Evolutionary conservation across 23 tunicate genomes (phyloP).

Genomic region (Halocynthia roretzi): DNA sequence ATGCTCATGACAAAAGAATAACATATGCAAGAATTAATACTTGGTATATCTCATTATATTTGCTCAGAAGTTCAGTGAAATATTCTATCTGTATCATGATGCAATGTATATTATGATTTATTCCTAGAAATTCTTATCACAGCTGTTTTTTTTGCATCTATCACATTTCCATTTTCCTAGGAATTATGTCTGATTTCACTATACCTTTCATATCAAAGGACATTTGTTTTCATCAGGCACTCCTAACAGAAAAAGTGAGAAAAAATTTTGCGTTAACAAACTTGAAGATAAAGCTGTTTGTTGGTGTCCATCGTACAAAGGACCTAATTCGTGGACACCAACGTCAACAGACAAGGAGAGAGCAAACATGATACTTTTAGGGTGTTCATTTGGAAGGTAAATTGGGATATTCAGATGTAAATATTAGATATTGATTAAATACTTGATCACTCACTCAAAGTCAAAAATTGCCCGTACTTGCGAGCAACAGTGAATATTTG

Average conservation of each 20-base stretch:
- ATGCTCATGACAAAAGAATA: no score
- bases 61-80: no score
- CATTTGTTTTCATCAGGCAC: background rate
- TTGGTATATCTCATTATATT: no score
- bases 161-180: background rate
- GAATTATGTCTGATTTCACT: background rate
- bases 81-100: no score
- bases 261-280: conserved; percentile 37
- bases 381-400: conserved; percentile 68
- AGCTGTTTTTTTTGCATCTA: background rate
- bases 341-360: conserved; percentile 46
- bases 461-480: no score
- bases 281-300: conserved; percentile 59
- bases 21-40: no score
- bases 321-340: conserved; percentile 44
- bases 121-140: no score
- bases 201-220: background rate
- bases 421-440: background rate
- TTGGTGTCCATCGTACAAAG: conserved; percentile 51
- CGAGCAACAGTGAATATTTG: no score
- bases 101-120: no score
- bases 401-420: background rate
- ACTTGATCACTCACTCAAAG: no score
- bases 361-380: conserved; percentile 52
- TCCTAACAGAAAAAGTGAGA: background rate